Base-by-base conservation (phyloP, 1,140 invertebrate genomes). In the Eciton burchellii region DNA sequence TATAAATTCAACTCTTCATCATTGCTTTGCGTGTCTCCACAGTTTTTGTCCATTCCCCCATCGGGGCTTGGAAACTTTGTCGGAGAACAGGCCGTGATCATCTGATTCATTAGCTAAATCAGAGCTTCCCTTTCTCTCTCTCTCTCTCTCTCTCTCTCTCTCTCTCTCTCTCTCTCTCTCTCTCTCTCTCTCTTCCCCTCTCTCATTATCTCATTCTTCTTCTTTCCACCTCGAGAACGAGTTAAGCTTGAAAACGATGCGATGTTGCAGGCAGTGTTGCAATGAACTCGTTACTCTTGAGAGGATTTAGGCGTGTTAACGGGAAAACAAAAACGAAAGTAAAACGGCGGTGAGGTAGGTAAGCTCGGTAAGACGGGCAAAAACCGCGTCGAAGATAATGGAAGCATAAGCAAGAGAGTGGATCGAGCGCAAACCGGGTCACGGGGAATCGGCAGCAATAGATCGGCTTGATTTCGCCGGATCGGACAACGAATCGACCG, bases 261-360 rank as follows among this genome's bases (percentile, higher is more conserved):
- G 49, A 12, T 0, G 49, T 66, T 77, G 49, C 49, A 70, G 16
- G n/a, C 29, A 35, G 6, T 35, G 6, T 35, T 63, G 41, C 62
- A 45, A 66, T 41, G 74, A 49, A 57, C 74, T 79, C 74, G 74
- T 79, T 70, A 79, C 74, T 79, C 74, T 79, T 79, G 74, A 79
- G 74, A 79, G 74, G 49, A 70, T 79, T 79, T 79, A 79, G 74
- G 63, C 63, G 74, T 63, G 63, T 79, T 79, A 79, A 79, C 74
- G 74, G 74, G 63, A 79, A 57, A 68, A 11, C 63, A 79, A 79
- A 70, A 79, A 79, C n/a, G 74, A 79, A 79, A 79, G 74, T 79
- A 79, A 70, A 70, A 45, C 52, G 49, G 74, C 63, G 14, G 59
- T 19, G 72, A 43, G 57, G 62, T 21, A 35, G 35, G 63, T 79